Conservation (phyloP, 2,888 invertebrate genomes). For the Hoplodrina blanda region DNA sequence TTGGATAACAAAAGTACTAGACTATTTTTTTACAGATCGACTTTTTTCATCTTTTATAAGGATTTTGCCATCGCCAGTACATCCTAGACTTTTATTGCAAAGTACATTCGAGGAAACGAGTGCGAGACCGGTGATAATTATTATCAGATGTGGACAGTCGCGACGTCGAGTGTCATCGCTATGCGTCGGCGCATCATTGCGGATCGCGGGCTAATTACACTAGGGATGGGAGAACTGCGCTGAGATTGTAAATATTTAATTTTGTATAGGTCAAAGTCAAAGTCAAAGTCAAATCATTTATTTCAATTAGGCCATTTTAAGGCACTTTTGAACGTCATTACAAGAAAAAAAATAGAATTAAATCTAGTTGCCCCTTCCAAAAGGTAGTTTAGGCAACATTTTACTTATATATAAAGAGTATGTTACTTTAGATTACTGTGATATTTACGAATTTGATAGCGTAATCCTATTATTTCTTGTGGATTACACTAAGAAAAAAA, state of each 20-base stretch:
- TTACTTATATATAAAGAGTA: neutral
- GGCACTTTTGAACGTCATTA: too few species aligned
- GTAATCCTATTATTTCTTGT: too few species aligned
- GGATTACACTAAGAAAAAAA: too few species aligned
- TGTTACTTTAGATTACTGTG: neutral
- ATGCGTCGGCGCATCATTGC: conserved; percentile 55
- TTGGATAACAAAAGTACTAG: too few species aligned
- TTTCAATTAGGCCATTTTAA: too few species aligned
- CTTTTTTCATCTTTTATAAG: neutral
- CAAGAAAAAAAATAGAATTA: too few species aligned
- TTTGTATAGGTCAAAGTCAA: too few species aligned
- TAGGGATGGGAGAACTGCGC: conserved; percentile 43
- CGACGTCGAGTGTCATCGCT: conserved; percentile 49
- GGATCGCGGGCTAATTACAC: conserved; percentile 59
- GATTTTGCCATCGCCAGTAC: conserved; percentile 58
- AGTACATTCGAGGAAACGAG: conserved; percentile 73
- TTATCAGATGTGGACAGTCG: conserved; percentile 55
- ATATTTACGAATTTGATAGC: neutral
- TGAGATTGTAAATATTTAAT: conserved; percentile 10
- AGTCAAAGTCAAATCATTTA: too few species aligned
- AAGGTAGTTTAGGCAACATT: too few species aligned
- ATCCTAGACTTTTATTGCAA: conserved; percentile 64
- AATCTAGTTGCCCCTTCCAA: too few species aligned
- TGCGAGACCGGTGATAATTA: conserved; percentile 67
- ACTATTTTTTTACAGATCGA: neutral